Evolutionary conservation across 1,140 invertebrate species (phyloP).

Genomic region (Drosophila baimaii): DNA sequence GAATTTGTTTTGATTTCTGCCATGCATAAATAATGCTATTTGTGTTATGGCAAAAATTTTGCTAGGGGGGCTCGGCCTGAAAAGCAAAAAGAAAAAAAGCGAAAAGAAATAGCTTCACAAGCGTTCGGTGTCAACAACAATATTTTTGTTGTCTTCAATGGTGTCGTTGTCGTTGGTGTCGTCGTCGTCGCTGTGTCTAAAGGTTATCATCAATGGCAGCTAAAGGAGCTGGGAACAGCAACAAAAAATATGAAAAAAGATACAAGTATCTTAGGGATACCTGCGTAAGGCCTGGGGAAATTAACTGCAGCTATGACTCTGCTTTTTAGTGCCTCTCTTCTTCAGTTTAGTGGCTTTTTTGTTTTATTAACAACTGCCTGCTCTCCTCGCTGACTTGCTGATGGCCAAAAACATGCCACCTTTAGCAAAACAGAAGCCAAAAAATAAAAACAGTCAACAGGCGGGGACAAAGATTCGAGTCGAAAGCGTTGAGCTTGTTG

Average conservation of each 20-base stretch:
- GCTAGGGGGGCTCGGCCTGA: slow-evolving; percentile 67
- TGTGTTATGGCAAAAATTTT: slow-evolving; percentile 40
- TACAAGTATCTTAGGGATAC: slow-evolving; percentile 39
- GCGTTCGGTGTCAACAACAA: slow-evolving; percentile 63
- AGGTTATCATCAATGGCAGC: slow-evolving; percentile 61
- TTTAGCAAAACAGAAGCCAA: slow-evolving; percentile 75
- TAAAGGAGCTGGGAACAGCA: not conserved
- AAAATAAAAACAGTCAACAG: slow-evolving; percentile 61
- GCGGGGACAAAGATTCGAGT: slow-evolving; percentile 41
- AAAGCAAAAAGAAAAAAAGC: slow-evolving; percentile 16
- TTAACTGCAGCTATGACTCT: slow-evolving; percentile 8
- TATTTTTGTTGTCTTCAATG: slow-evolving; percentile 46
- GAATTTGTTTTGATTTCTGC: slow-evolving; percentile 48
- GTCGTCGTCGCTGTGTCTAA: slow-evolving; percentile 39
- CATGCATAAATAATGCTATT: slow-evolving; percentile 52
- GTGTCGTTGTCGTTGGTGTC: slow-evolving; percentile 19
- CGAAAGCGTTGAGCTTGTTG: slow-evolving; percentile 45
- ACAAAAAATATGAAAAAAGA: not conserved
- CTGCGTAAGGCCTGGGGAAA: slow-evolving; percentile 1
- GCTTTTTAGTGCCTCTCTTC: slow-evolving; percentile 2
- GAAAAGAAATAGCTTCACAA: slow-evolving; percentile 13
- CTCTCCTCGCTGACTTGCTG: not conserved
- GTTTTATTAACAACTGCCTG: slow-evolving; percentile 3
- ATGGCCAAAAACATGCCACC: slow-evolving; percentile 65
- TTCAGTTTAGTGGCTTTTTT: slow-evolving; percentile 8